phyloP scores from a whole-genome alignment of 2,113 vertebrate species.

The Chionis minor region DNA sequence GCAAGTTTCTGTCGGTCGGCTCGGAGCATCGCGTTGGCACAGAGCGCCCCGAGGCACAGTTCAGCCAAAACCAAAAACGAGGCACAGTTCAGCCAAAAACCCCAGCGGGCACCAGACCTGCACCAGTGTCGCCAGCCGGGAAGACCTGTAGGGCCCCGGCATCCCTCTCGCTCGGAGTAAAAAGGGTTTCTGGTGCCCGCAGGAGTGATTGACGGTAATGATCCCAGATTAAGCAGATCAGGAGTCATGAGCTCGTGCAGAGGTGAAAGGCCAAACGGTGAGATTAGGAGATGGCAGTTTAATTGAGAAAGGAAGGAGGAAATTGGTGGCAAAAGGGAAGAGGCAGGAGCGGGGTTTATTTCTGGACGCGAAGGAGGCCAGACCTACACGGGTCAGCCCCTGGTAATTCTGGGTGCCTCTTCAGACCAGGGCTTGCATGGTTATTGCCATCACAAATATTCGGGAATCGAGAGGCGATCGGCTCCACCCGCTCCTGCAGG shows the following conservation, averaged over 20 bases:
- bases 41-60: not conserved
- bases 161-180: not conserved
- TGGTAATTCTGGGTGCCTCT: not conserved
- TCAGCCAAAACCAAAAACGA: not conserved
- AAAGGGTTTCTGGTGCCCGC: not conserved
- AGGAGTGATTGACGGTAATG: conserved; percentile 19
- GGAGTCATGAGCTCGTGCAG: not conserved
- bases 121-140: not conserved
- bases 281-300: not conserved
- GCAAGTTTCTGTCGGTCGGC: not conserved
- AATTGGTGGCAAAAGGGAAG: not conserved
- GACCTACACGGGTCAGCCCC: not conserved
- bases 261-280: conserved; percentile 36
- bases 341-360: not conserved
- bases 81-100: not conserved
- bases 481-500: not conserved
- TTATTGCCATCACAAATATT: not conserved
- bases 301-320: conserved; percentile 1
- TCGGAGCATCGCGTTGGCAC: not conserved
- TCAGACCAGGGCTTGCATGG: not conserved
- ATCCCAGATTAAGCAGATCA: conserved; percentile 48
- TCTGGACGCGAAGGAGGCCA: not conserved
- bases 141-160: not conserved
- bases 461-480: not conserved
- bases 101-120: not conserved